Evolutionary conservation across 2,797 vertebrate species (phyloP).

Genomic region (Esox lucius): DNA sequence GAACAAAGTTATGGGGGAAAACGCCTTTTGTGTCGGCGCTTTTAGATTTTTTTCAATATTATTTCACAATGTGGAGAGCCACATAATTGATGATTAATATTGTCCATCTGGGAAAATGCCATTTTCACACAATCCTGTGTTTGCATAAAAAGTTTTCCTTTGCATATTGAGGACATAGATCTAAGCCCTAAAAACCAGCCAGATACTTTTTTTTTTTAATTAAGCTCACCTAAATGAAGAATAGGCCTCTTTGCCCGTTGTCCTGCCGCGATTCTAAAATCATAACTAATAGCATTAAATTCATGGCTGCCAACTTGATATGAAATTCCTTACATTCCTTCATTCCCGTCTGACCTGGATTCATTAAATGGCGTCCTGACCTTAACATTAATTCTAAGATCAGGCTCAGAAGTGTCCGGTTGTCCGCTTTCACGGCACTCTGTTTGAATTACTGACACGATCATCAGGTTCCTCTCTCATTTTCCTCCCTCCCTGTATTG

Average conservation of each 20-base stretch:
- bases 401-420: constrained; percentile 44
- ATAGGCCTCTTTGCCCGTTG: neutral
- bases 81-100: constrained; percentile 58
- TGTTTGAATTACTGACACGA: constrained; percentile 49
- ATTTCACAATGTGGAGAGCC: constrained; percentile 49
- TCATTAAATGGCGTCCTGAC: constrained; percentile 46
- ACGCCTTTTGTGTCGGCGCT: constrained; percentile 62
- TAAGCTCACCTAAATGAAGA: neutral
- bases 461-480: constrained; percentile 34
- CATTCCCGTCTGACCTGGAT: constrained; percentile 44
- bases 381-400: constrained; percentile 65
- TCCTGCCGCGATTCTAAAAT: constrained; percentile 26
- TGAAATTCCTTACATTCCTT: constrained; percentile 54
- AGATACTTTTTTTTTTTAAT: neutral
- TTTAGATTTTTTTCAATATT: constrained; percentile 52
- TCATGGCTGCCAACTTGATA: constrained; percentile 28
- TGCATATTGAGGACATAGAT: neutral
- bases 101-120: constrained; percentile 29
- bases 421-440: constrained; percentile 49
- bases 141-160: constrained; percentile 3
- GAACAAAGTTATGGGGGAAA: constrained; percentile 82
- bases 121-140: constrained; percentile 2
- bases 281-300: constrained; percentile 32
- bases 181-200: neutral
- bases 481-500: neutral